Conservation (phyloP, 2,797 vertebrate genomes). For the Phalloptychus januarius region DNA sequence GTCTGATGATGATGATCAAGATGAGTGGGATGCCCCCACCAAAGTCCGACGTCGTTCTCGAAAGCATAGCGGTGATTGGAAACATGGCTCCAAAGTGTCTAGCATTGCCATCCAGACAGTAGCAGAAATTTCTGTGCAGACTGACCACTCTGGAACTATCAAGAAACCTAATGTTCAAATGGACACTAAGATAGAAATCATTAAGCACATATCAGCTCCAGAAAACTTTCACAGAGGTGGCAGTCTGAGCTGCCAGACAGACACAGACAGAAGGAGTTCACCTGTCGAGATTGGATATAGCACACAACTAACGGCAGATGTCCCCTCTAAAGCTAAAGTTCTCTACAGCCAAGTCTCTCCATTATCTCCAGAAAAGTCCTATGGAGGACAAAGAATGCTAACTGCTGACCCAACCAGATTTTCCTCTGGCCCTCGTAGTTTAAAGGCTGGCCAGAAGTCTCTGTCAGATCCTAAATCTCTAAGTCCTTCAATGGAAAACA, state of each 20-base stretch:
- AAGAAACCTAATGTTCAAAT: constrained; percentile 88
- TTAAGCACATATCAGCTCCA: constrained; percentile 95
- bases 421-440: constrained; percentile 89
- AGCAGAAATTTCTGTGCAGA: constrained; percentile 98
- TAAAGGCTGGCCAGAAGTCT: constrained; percentile 93
- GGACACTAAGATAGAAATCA: constrained; percentile 95
- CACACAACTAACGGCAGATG: constrained; percentile 89
- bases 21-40: constrained; percentile 92
- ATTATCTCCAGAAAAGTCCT: constrained; percentile 89
- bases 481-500: constrained; percentile 92
- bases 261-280: constrained; percentile 89
- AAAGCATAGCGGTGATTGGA: constrained; percentile 89
- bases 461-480: constrained; percentile 95
- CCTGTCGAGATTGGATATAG: constrained; percentile 92
- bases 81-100: constrained; percentile 90
- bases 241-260: constrained; percentile 95
- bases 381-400: constrained; percentile 90
- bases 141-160: constrained; percentile 93
- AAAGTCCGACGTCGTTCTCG: constrained; percentile 90
- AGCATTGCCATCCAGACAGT: constrained; percentile 98
- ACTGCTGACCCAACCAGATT: constrained; percentile 88
- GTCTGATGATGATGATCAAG: constrained; percentile 97
- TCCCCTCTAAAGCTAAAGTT: constrained; percentile 90
- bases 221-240: constrained; percentile 93
- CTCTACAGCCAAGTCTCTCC: constrained; percentile 93